Percentiles rank a stretch among this genome's conserved stretches.
Conservation (phyloP, 2,113 vertebrate species). For the Caretta caretta region DNA sequence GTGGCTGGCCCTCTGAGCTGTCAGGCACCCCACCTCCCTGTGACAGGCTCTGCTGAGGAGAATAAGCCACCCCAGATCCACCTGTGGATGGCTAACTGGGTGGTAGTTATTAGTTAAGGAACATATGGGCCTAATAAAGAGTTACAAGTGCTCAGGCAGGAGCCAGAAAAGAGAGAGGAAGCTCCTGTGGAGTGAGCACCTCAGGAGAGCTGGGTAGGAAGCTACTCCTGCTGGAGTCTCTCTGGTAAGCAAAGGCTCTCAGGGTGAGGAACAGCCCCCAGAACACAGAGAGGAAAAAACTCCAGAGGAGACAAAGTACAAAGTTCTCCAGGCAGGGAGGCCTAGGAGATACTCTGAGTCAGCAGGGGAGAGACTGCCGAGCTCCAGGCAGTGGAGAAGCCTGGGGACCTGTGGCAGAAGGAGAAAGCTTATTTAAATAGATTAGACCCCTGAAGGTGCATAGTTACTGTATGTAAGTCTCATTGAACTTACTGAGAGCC, state of each 20-base stretch:
- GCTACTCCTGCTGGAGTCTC: not conserved
- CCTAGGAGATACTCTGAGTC: not conserved
- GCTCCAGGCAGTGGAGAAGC: not conserved
- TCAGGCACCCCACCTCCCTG: too few species aligned
- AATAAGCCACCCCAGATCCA: not conserved
- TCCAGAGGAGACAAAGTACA: not conserved
- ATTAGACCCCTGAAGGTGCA: too few species aligned
- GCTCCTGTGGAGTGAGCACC: not conserved
- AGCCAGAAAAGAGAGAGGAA: too few species aligned
- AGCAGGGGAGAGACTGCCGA: too few species aligned
- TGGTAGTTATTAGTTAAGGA: not conserved
- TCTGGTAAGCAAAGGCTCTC: too few species aligned
- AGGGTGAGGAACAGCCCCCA: not conserved
- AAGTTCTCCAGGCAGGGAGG: not conserved
- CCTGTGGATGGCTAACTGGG: not conserved
- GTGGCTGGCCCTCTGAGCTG: too few species aligned
- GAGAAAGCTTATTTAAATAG: too few species aligned
- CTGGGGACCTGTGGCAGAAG: not conserved
- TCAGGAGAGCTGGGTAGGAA: not conserved
- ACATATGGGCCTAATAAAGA: not conserved
- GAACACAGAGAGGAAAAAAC: not conserved
- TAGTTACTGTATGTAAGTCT: too few species aligned
- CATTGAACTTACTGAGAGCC: too few species aligned
- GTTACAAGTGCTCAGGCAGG: not conserved
- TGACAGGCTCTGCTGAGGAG: too few species aligned